Percentiles rank a stretch among this genome's conserved stretches.
These are phyloP conservation scores for Nasonia vitripennis DNA, from an alignment of 1,140 invertebrate genomes.

Conservation along the genomic window DNA sequence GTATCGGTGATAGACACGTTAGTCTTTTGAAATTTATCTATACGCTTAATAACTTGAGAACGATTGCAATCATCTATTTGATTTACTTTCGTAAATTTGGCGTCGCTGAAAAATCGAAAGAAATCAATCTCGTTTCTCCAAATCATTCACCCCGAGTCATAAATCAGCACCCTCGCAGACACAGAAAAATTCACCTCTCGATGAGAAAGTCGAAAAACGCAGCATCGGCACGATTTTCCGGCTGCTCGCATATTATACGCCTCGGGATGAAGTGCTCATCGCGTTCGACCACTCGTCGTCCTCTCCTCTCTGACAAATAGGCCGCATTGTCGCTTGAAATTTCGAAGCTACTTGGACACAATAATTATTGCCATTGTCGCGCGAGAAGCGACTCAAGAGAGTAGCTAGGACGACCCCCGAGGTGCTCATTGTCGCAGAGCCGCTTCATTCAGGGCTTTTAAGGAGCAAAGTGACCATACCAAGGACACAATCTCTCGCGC, in stretches of 20 bases:
- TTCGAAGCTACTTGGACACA: conserved; percentile 53
- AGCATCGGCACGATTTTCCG: conserved; percentile 14
- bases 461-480: conserved; percentile 41
- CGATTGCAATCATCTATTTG: not conserved
- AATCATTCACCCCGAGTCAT: not conserved
- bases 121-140: not conserved
- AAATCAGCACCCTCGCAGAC: not conserved
- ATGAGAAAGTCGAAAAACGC: not conserved
- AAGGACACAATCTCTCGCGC: not conserved
- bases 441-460: conserved; percentile 11
- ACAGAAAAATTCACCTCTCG: not conserved
- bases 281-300: not conserved
- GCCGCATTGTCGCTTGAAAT: conserved; percentile 53
- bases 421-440: not conserved
- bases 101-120: no score
- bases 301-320: conserved; percentile 59
- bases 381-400: not conserved
- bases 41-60: no score
- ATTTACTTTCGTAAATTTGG: not conserved
- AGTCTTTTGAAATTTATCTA: no score
- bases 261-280: conserved; percentile 58
- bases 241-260: not conserved
- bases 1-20: no score
- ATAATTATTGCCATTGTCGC: conserved; percentile 55
- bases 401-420: not conserved